Base-by-base conservation (phyloP, 2,113 vertebrate genomes). In the Symphodus melops region DNA sequence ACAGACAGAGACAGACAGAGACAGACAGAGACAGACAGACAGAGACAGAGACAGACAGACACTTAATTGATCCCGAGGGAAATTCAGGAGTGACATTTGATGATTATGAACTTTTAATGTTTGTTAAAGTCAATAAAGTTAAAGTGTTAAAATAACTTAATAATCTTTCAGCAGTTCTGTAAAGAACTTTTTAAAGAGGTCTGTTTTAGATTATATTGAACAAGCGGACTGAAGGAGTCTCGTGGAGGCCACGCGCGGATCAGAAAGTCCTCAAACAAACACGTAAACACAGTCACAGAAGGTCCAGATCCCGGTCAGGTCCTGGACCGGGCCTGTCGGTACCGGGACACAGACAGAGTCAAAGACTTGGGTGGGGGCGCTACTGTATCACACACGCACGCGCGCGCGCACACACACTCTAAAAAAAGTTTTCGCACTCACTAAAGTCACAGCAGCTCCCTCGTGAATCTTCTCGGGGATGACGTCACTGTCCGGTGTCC, bases 201-300 rank as follows among this genome's bases (percentile, higher is more conserved):
- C n/a, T n/a, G n/a, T n/a, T n/a, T n/a, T n/a, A n/a, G n/a, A n/a
- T n/a, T n/a, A n/a, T n/a, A n/a, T n/a, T n/a, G n/a, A n/a, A n/a
- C n/a, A n/a, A n/a, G n/a, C n/a, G n/a, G n/a, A 61, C 37, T 52
- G 16, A 59, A 1, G 19, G 19, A 46, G 77, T 85, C 82, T 79
- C 64, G 87, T 76, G 82, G 73, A 67, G 5, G 58, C 79, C 77
- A 82, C 75, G 82, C 75, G 69, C 76, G 56, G 76, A 2, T 39
- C 70, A 49, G 75, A 53, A 39, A 8, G 72, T 16, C 14, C 20
- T 54, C 28, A 8, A 19, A 53, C 1, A 11, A 46, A 41, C 42
- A 28, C 66, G 39, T 8, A 41, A 41, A 41, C 19, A 51, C 1
- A 51, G 48, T 17, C 5, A 17, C 7, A 8, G 13, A 44, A 1